These are phyloP conservation scores for Hoplostethus atlanticus DNA, from an alignment of 2,797 vertebrate genomes.

Conservation along the genomic window DNA sequence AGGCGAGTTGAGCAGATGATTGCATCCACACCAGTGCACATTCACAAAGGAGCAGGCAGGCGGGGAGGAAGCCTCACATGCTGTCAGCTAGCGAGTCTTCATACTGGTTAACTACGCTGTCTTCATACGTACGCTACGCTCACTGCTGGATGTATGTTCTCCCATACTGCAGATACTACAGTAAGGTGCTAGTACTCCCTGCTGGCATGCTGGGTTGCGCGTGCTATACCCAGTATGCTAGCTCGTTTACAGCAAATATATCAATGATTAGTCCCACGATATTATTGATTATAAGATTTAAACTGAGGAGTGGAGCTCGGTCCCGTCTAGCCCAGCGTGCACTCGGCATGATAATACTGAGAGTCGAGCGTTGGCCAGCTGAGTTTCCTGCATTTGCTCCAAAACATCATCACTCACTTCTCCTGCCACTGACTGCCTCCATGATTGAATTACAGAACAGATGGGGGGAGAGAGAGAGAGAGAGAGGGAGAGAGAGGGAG, in stretches of 20 bases:
- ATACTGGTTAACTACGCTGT: slow-evolving; percentile 25
- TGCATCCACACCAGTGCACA: slow-evolving; percentile 76
- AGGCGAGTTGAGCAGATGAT: slow-evolving; percentile 68
- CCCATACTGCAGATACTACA: too few species aligned
- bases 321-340: neutral
- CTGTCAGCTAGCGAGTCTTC: slow-evolving; percentile 51
- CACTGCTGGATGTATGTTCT: neutral
- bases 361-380: slow-evolving; percentile 22
- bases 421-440: slow-evolving; percentile 52
- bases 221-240: too few species aligned
- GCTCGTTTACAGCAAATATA: neutral
- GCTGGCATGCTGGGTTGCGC: too few species aligned
- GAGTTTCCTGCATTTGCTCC: slow-evolving; percentile 46
- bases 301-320: neutral
- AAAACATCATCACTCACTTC: slow-evolving; percentile 71
- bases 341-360: slow-evolving; percentile 45
- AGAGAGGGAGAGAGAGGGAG: slow-evolving; percentile 21
- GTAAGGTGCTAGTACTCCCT: neutral
- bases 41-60: slow-evolving; percentile 69
- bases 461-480: slow-evolving; percentile 30
- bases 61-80: slow-evolving; percentile 52
- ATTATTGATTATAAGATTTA: slow-evolving; percentile 21
- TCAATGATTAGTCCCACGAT: neutral
- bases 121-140: neutral
- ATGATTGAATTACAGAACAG: slow-evolving; percentile 74